phyloP scores from a whole-genome alignment of 2,797 vertebrate species.

The Danio choprae region DNA sequence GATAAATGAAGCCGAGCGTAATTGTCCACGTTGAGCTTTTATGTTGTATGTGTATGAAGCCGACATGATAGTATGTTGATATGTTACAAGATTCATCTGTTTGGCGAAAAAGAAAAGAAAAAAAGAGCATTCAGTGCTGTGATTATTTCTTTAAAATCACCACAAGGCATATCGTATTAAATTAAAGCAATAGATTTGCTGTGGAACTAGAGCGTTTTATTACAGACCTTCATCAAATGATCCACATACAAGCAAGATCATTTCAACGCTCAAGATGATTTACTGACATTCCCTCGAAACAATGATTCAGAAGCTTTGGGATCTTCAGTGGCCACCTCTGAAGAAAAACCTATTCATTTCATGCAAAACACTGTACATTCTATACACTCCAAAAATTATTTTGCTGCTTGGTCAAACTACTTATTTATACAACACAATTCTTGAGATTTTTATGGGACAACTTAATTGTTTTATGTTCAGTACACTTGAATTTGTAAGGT shows the following conservation, averaged over 20 bases:
- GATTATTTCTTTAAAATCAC: constrained; percentile 58
- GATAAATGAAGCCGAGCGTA: constrained; percentile 80
- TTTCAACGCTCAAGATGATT: constrained; percentile 41
- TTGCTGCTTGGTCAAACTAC: too few relatives aligned
- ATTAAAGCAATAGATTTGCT: constrained; percentile 66
- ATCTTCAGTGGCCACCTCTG: constrained; percentile 28
- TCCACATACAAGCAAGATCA: constrained; percentile 42
- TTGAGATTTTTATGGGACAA: too few relatives aligned
- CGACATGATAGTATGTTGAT: constrained; percentile 50
- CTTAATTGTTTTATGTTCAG: too few relatives aligned
- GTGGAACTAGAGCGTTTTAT: constrained; percentile 59
- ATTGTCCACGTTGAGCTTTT: constrained; percentile 82
- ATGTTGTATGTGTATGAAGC: constrained; percentile 18
- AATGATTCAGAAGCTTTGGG: constrained; percentile 20
- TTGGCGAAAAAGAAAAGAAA: constrained; percentile 17
- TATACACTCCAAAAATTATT: too few relatives aligned
- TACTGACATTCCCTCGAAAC: constrained; percentile 26
- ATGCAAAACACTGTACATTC: neutral
- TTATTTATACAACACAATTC: too few relatives aligned
- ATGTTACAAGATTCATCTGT: constrained; percentile 40
- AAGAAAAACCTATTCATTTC: constrained; percentile 1
- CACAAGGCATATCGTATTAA: constrained; percentile 56
- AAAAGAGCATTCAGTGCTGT: constrained; percentile 41
- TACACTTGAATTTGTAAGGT: too few relatives aligned
- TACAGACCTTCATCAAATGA: constrained; percentile 60